phyloP scores from a whole-genome alignment of 1,140 invertebrate genomes.

The Formica selysi region DNA sequence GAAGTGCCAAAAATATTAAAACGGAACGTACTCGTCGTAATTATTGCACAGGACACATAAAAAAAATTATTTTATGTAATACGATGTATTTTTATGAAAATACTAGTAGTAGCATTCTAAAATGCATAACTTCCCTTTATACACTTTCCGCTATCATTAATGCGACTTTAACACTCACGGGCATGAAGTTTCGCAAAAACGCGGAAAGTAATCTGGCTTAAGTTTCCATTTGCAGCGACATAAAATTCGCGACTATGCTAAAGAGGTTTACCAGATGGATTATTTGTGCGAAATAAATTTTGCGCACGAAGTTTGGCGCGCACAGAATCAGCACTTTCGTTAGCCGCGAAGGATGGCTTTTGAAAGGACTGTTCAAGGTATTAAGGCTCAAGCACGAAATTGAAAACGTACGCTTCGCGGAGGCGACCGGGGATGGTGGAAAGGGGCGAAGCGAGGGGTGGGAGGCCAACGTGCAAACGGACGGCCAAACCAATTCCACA shows the following conservation, averaged over 20 bases:
- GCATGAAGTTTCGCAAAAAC: constrained; percentile 22
- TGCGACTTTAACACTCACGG: constrained; percentile 34
- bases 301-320: constrained; percentile 32
- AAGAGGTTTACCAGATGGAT: constrained; percentile 58
- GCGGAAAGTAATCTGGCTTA: constrained; percentile 58
- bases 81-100: constrained; percentile 2
- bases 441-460: constrained; percentile 21
- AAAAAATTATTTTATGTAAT: neutral
- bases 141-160: constrained; percentile 27
- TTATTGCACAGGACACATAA: neutral
- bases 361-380: constrained; percentile 70
- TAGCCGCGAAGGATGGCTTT: constrained; percentile 68
- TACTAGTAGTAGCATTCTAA: neutral
- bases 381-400: constrained; percentile 71
- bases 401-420: constrained; percentile 70
- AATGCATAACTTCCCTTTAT: neutral
- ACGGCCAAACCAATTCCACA: constrained; percentile 73
- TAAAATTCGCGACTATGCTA: constrained; percentile 60
- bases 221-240: constrained; percentile 60
- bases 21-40: neutral
- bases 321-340: constrained; percentile 63
- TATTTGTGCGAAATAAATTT: constrained; percentile 72
- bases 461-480: constrained; percentile 56
- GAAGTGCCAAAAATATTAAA: neutral
- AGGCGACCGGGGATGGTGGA: neutral